Evolutionary conservation across 2,797 vertebrate genomes (phyloP).

Genomic region (Phrynocephalus vlangalii): DNA sequence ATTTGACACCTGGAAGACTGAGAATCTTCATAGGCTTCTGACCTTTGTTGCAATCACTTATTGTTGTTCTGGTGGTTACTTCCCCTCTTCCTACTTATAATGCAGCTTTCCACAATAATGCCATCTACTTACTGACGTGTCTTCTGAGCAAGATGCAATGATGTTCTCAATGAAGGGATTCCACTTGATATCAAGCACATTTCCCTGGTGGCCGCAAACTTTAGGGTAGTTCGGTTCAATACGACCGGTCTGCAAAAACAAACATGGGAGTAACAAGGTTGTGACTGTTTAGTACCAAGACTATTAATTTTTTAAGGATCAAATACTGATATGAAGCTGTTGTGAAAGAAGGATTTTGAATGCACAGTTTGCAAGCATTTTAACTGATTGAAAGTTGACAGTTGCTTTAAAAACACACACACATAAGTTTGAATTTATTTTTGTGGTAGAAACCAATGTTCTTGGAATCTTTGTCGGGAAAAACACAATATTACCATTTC

Average conservation of each 20-base stretch:
- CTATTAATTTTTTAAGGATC: too few relatives aligned
- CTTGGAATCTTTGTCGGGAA: too few relatives aligned
- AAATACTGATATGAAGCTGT: not conserved
- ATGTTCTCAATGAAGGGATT: conserved; percentile 98
- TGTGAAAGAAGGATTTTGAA: not conserved
- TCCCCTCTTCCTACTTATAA: too few relatives aligned
- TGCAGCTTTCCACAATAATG: too few relatives aligned
- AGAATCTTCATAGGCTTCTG: too few relatives aligned
- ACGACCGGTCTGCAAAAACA: conserved; percentile 85
- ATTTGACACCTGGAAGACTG: too few relatives aligned
- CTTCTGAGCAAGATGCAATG: conserved; percentile 96
- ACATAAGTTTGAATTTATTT: too few relatives aligned
- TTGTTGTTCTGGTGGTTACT: too few relatives aligned
- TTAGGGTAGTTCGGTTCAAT: conserved; percentile 94
- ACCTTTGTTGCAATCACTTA: too few relatives aligned
- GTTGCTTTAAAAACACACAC: not conserved
- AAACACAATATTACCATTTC: not conserved
- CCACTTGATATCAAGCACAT: conserved; percentile 98
- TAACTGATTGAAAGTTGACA: not conserved
- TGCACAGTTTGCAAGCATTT: not conserved
- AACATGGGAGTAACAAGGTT: not conserved
- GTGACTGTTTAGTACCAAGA: not conserved
- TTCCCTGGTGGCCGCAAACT: conserved; percentile 96
- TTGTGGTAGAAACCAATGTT: not conserved
- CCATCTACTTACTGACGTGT: conserved; percentile 88